Conservation (phyloP, 2,113 vertebrate genomes). For the Anser cygnoides region DNA sequence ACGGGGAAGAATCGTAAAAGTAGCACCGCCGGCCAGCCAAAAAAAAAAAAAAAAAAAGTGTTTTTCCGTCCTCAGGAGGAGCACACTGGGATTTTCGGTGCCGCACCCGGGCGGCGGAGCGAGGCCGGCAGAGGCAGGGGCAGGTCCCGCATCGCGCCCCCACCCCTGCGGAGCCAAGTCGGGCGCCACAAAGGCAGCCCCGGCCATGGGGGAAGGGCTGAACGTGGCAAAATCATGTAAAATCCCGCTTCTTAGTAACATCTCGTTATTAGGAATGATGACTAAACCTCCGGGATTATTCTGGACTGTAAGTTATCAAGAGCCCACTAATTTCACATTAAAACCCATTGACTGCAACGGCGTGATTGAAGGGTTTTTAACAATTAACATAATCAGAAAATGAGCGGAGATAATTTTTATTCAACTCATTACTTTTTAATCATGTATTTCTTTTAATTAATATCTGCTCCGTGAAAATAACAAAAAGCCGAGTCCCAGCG, state of each 20-base stretch:
- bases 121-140: too few species aligned
- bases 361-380: constrained; percentile 98
- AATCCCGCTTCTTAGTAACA: constrained; percentile 80
- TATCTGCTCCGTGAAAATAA: constrained; percentile 82
- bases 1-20: background rate
- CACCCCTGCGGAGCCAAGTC: constrained; percentile 55
- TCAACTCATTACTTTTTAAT: constrained; percentile 98
- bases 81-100: background rate
- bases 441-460: constrained; percentile 90
- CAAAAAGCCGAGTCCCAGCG: constrained; percentile 71
- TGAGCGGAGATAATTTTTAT: constrained; percentile 98
- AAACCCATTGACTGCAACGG: constrained; percentile 98
- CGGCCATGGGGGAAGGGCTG: constrained; percentile 76
- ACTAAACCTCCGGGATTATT: constrained; percentile 93
- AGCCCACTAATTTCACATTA: constrained; percentile 99
- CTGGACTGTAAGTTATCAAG: constrained; percentile 99
- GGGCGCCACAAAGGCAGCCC: constrained; percentile 49
- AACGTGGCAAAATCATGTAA: constrained; percentile 81
- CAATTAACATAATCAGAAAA: constrained; percentile 99
- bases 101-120: too few species aligned
- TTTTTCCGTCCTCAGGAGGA: background rate
- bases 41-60: background rate
- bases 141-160: too few species aligned
- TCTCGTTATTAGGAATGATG: constrained; percentile 93
- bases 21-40: background rate